Conservation (phyloP, 1,140 invertebrate genomes). For the Monochamus saltuarius region DNA sequence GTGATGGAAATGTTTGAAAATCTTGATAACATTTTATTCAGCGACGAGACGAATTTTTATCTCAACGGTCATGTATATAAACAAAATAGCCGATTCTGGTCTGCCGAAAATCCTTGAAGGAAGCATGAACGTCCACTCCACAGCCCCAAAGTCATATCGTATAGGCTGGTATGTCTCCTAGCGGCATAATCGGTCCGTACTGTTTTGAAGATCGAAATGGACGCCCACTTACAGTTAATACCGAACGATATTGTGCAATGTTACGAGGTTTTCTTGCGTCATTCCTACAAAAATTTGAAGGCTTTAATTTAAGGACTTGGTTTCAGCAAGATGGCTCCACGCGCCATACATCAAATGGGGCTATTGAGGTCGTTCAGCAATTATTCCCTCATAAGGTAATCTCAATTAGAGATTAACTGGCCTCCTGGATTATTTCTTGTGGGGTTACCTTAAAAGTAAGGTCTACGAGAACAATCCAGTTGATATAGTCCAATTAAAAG, state of each 20-base stretch:
- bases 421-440: too few relatives aligned
- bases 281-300: slow-evolving; percentile 29
- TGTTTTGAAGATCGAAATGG: slow-evolving; percentile 32
- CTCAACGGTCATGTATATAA: too few relatives aligned
- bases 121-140: slow-evolving; percentile 5
- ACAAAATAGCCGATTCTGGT: too few relatives aligned
- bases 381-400: too few relatives aligned
- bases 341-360: too few relatives aligned
- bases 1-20: slow-evolving; percentile 8
- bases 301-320: slow-evolving; percentile 36
- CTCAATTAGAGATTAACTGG: too few relatives aligned
- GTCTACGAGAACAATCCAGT: too few relatives aligned
- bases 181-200: slow-evolving; percentile 39
- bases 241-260: slow-evolving; percentile 35
- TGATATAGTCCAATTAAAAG: too few relatives aligned
- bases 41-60: too few relatives aligned
- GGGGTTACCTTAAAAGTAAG: too few relatives aligned
- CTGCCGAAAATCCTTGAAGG: background rate
- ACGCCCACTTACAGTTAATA: slow-evolving; percentile 38
- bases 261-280: slow-evolving; percentile 28
- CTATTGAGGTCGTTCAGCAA: too few relatives aligned
- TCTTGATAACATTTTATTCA: slow-evolving; percentile 16
- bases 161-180: slow-evolving; percentile 18
- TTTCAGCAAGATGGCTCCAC: too few relatives aligned
- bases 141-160: background rate